phyloP scores from a whole-genome alignment of 2,797 vertebrate species.

The Pelochelys cantorii region DNA sequence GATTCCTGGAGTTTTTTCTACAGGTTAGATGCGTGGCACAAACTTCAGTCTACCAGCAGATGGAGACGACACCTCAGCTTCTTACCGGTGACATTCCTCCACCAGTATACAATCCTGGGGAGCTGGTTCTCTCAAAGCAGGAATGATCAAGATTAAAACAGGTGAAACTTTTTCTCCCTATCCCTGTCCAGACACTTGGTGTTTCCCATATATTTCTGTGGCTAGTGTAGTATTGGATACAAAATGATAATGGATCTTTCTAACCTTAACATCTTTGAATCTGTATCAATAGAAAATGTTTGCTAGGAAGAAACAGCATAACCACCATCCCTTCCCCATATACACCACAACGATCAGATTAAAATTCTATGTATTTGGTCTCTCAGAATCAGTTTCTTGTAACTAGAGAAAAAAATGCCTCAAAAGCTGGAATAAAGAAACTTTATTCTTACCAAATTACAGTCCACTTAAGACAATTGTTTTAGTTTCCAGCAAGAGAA shows the following conservation, averaged over 20 bases:
- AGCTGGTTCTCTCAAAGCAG: neutral
- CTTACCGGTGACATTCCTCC: neutral
- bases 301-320: too few relatives aligned
- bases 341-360: neutral
- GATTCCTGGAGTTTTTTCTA: neutral
- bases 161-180: neutral
- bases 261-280: neutral
- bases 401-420: neutral
- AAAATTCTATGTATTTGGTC: neutral
- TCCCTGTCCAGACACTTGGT: neutral
- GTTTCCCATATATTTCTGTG: neutral
- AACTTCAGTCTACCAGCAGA: neutral
- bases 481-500: too few relatives aligned
- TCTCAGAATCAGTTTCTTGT: neutral
- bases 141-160: neutral
- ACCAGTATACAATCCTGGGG: neutral
- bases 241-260: neutral
- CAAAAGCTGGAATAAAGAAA: neutral
- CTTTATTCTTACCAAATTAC: neutral
- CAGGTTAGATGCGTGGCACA: neutral
- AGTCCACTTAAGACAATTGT: neutral
- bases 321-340: neutral
- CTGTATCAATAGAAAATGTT: neutral
- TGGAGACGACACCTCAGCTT: neutral
- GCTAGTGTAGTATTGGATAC: neutral